Conservation (phyloP, 2,888 invertebrate genomes). For the Mimumesa dahlbomi region DNA sequence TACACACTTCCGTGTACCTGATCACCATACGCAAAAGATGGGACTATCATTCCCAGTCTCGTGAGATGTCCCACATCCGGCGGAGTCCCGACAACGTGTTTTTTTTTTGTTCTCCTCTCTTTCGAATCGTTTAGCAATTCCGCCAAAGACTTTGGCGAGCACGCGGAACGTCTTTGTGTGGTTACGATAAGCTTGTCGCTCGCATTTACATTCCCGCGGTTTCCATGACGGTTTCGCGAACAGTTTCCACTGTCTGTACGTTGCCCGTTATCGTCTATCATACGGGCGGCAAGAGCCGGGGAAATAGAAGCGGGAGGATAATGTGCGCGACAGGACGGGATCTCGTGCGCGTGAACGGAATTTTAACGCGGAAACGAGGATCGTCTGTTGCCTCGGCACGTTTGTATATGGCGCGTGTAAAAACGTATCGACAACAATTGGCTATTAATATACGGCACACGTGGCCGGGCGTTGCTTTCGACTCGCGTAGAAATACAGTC, state of each 20-base stretch:
- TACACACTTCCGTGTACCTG: no score
- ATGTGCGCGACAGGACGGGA: not conserved
- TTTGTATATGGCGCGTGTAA: not conserved
- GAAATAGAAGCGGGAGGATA: not conserved
- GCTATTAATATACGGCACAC: slow-evolving; percentile 28
- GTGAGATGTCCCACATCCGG: no score
- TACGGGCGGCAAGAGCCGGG: not conserved
- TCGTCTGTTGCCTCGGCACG: not conserved
- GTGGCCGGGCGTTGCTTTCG: slow-evolving; percentile 2
- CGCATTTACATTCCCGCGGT: not conserved
- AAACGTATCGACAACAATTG: slow-evolving; percentile 13
- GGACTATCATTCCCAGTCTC: no score
- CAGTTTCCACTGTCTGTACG: not conserved
- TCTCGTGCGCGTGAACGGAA: slow-evolving; percentile 20
- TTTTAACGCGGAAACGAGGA: not conserved
- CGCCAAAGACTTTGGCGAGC: no score
- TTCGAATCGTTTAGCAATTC: no score
- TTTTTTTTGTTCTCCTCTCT: no score
- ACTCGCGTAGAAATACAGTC: not conserved
- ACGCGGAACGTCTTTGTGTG: no score
- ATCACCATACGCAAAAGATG: no score
- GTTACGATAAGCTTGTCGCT: not conserved
- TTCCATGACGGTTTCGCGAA: no score
- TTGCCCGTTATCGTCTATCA: no score
- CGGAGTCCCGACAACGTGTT: no score